These are phyloP conservation scores for Delia radicum DNA, from an alignment of 1,140 invertebrate genomes.

Conservation along the genomic window DNA sequence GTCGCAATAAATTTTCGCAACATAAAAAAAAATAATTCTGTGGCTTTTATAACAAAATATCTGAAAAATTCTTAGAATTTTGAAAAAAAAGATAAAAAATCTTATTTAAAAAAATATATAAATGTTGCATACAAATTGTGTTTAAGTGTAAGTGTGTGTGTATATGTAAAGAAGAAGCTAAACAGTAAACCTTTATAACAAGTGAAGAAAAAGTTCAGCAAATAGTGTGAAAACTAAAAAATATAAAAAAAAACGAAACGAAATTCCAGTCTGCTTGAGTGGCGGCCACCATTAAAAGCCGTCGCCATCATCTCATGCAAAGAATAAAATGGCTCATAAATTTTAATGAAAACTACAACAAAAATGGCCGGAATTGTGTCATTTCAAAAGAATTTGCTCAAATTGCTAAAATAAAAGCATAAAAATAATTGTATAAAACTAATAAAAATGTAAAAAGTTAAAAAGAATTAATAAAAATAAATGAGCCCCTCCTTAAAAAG, in stretches of 20 bases:
- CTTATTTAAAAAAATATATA: neutral
- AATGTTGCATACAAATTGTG: neutral
- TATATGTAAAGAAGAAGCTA: neutral
- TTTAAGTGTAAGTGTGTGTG: neutral
- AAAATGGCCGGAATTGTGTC: neutral
- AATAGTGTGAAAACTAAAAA: conserved; percentile 1
- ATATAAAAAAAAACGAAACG: neutral
- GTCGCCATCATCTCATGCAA: conserved; percentile 11
- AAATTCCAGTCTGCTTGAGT: neutral
- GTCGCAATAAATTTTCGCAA: neutral
- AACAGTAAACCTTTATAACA: no score
- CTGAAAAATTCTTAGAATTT: neutral
- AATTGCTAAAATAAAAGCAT: neutral
- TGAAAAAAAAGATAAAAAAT: conserved; percentile 12
- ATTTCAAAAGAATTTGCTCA: neutral
- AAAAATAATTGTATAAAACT: neutral
- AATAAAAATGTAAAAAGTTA: neutral
- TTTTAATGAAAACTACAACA: conserved; percentile 14
- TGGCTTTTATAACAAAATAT: conserved; percentile 1
- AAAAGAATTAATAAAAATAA: neutral
- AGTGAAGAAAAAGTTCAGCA: neutral
- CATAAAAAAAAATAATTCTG: conserved; percentile 10
- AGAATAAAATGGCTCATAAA: conserved; percentile 27
- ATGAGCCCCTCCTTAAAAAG: neutral
- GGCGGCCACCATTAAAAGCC: conserved; percentile 6